A percentile compares a stretch with the other conserved stretches of the same genome.
These are phyloP conservation scores for Patiria pectinifera DNA, from an alignment of 53 echinoderm and acorn worm genomes.

Conservation along the genomic window DNA sequence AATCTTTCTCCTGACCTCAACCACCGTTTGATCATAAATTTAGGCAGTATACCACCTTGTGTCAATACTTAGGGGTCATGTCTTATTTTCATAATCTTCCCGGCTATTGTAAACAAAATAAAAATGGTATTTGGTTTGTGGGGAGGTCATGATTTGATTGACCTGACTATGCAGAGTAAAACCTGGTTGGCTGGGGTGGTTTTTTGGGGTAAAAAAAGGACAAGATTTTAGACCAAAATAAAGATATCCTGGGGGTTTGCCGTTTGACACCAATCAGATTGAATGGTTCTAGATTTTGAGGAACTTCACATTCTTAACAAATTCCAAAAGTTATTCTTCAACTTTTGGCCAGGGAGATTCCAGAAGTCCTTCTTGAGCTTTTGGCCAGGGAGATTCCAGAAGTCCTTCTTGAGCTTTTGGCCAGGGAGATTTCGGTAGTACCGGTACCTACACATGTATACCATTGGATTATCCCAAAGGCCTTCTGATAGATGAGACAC, in stretches of 20 bases:
- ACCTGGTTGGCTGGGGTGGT: too few species aligned
- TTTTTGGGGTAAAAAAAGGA: too few species aligned
- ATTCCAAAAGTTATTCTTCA: too few species aligned
- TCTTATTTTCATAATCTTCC: background rate
- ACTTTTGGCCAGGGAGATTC: too few species aligned
- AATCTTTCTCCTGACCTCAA: background rate
- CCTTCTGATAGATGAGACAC: slow-evolving; percentile 10
- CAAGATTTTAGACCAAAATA: too few species aligned
- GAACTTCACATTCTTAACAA: too few species aligned
- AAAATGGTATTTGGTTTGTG: background rate
- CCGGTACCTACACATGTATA: background rate
- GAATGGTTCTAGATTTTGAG: too few species aligned
- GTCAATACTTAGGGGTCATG: background rate
- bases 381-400: too few species aligned
- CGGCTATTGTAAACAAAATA: slow-evolving; percentile 1
- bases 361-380: too few species aligned
- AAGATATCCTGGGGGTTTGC: too few species aligned
- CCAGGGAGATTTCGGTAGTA: background rate
- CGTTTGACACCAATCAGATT: too few species aligned
- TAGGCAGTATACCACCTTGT: background rate
- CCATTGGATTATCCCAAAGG: background rate
- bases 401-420: background rate
- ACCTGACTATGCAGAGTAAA: background rate
- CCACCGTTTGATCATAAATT: background rate
- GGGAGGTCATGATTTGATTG: background rate